A percentile compares a stretch with the other conserved stretches of the same genome.
Conservation (phyloP, 2,797 vertebrate genomes). For the Balearica regulorum region DNA sequence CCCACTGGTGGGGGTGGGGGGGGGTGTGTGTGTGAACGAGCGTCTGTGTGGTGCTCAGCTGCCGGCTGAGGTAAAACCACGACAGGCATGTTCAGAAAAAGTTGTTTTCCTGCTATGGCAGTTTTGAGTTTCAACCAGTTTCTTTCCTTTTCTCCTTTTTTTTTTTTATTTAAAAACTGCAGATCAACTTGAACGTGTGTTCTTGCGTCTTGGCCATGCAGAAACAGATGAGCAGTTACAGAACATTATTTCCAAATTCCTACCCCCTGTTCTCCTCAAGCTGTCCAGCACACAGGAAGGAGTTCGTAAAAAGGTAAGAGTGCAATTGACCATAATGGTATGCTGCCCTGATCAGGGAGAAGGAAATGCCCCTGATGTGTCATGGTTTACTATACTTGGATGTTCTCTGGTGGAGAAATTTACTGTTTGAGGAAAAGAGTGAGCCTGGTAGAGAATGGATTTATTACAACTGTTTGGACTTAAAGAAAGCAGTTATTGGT, state of each 20-base stretch:
- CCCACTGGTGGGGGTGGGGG: no score
- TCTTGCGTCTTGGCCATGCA: slow-evolving; percentile 95
- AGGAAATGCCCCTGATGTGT: neutral
- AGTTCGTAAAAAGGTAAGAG: slow-evolving; percentile 93
- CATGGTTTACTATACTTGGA: neutral
- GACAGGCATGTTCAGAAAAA: neutral
- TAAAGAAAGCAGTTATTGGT: neutral
- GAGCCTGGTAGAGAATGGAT: neutral
- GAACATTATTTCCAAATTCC: slow-evolving; percentile 97
- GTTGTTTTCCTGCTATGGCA: neutral
- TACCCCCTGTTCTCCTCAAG: slow-evolving; percentile 96
- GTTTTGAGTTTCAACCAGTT: slow-evolving; percentile 20
- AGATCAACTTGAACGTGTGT: slow-evolving; percentile 99
- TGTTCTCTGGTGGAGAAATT: neutral
- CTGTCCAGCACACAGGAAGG: slow-evolving; percentile 97
- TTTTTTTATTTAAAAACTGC: slow-evolving; percentile 28
- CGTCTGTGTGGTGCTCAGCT: no score
- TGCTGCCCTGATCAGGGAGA: neutral
- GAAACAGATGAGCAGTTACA: slow-evolving; percentile 98
- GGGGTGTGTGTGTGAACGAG: no score
- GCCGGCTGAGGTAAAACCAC: no score
- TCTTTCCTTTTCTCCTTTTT: neutral
- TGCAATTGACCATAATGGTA: accelerated
- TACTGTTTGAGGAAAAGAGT: neutral
- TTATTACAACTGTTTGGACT: neutral